Conservation (phyloP, 2,888 invertebrate species). For the Belgica antarctica region DNA sequence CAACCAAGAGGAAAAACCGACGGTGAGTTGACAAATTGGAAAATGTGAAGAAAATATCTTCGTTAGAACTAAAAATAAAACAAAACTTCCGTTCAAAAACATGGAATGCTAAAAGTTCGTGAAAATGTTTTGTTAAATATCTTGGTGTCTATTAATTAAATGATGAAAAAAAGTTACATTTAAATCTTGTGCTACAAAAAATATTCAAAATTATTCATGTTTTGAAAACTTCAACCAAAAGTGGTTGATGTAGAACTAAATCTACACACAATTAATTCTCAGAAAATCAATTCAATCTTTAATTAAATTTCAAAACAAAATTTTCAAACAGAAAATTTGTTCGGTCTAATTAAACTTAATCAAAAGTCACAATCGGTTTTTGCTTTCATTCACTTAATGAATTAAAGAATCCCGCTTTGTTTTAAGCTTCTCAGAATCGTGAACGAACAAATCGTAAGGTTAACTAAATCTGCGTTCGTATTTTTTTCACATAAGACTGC, state of each 20-base stretch:
- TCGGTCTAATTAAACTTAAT: conserved; percentile 28
- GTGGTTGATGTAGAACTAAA: too few species aligned
- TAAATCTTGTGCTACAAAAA: too few species aligned
- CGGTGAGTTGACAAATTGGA: conserved; percentile 49
- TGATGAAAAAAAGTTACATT: too few species aligned
- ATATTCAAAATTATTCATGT: too few species aligned
- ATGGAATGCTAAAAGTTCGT: too few species aligned
- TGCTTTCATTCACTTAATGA: conserved; percentile 31
- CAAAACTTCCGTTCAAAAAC: too few species aligned
- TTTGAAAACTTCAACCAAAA: too few species aligned
- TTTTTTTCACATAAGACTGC: neutral
- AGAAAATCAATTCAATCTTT: conserved; percentile 11
- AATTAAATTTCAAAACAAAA: conserved; percentile 4
- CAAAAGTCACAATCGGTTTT: conserved; percentile 14
- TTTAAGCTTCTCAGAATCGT: conserved; percentile 32
- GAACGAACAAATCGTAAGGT: conserved; percentile 35
- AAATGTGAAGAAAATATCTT: neutral
- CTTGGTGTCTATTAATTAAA: too few species aligned
- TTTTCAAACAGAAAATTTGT: neutral
- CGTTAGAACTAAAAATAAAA: too few species aligned
- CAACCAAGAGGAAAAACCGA: conserved; percentile 54
- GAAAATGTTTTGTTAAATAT: too few species aligned
- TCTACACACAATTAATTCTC: conserved; percentile 12
- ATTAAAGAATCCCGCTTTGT: conserved; percentile 20
- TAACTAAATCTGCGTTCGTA: conserved; percentile 22